Conservation (phyloP, 2,113 vertebrate species). For the Numida meleagris region DNA sequence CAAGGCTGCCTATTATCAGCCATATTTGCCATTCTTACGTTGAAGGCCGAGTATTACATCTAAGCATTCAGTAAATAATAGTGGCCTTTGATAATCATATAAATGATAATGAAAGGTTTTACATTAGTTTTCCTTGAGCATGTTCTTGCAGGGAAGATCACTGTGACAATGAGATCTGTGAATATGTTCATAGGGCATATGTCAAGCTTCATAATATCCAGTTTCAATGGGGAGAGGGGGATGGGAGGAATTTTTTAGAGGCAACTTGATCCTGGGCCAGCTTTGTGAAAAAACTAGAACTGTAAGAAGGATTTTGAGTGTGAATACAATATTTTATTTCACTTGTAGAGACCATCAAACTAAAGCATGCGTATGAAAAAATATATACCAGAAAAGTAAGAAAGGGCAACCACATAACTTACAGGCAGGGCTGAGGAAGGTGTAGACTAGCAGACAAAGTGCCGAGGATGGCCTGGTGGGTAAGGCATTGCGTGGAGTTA, state of each 20-base stretch:
- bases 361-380: not conserved
- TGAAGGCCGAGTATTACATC: not conserved
- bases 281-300: not conserved
- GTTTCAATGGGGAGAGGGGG: not conserved
- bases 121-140: not conserved
- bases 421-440: not conserved
- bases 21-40: not conserved
- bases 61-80: not conserved
- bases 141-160: not conserved
- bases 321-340: not conserved
- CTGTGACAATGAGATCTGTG: not conserved
- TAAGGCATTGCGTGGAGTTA: not conserved
- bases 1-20: not conserved
- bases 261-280: not conserved
- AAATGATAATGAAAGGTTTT: not conserved
- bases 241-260: not conserved
- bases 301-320: not conserved
- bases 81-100: not conserved
- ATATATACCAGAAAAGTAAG: not conserved
- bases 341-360: not conserved
- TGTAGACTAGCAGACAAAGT: not conserved
- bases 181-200: not conserved
- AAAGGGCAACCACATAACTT: not conserved
- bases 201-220: not conserved
- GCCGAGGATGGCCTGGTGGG: rapidly evolving